Evolutionary conservation across 2,888 invertebrate genomes (phyloP), one percentile per base, ranked within the genome.

Genomic region (Xestia c-nigrum): DNA sequence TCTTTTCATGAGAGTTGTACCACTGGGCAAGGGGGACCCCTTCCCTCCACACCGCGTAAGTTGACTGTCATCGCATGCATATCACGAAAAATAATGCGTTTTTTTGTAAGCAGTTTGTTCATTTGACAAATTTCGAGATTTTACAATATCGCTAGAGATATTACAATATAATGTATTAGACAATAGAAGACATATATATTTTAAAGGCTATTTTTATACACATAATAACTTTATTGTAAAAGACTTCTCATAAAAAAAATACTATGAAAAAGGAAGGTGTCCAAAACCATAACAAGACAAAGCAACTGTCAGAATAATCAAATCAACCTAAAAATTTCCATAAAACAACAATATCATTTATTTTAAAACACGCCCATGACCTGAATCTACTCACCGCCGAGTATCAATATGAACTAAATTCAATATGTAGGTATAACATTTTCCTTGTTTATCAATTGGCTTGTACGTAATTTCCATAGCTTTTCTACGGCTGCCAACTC

Each of bases 401-500:
- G 63, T 21, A 47, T 40, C 12, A 55, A 63, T n/a, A 63, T 19
- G 43, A 21, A 50, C 63, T 68, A 47, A 52, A 52, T 69, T 31
- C n/a, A 73, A 47, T 43, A 14, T n/a, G 40, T 31, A 66, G 14
- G 24, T 40, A 24, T 69, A 14, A 10, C 14, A 16, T 72, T 81
- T 67, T 71, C 81, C 82, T 82, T 65, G 47, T 82, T 61, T 72
- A 38, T 57, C 4, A 52, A 46, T 78, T 64, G n/a, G 46, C 31
- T 43, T 50, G 24, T 38, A n/a, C 55, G 77, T 72, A 61, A 77
- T 69, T 72, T 73, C 67, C 57, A 69, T 69, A 38, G 21, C 43
- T 38, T 50, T 59, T 52, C 19, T 38, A 63, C 0, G 0, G 10
- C 38, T 69, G 43, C 40, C 74, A 81, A 43, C 46, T 61, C 47